Conservation (phyloP, 2,888 invertebrate species). For the Omphaloscelis lunosa region DNA sequence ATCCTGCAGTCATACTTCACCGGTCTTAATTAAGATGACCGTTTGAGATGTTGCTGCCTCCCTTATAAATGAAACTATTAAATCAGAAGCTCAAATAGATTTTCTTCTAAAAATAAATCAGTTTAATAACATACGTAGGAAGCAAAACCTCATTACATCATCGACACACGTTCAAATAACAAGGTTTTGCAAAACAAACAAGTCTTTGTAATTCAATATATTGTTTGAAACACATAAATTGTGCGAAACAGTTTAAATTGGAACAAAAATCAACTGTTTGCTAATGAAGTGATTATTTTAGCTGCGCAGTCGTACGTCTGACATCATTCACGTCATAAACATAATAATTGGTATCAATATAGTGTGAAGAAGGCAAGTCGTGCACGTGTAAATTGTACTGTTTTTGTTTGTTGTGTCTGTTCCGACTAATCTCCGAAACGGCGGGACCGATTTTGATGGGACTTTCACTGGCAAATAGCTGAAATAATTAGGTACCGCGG, state of each 20-base stretch:
- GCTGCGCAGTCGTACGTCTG: slow-evolving; percentile 41
- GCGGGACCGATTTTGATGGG: no score
- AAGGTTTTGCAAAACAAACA: slow-evolving; percentile 48
- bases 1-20: no score
- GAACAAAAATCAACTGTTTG: slow-evolving; percentile 51
- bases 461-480: no score
- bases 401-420: background rate
- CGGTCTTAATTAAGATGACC: no score
- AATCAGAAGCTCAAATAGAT: no score
- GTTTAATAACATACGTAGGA: slow-evolving; percentile 4
- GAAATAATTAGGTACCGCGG: no score
- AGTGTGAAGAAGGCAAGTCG: slow-evolving; percentile 41
- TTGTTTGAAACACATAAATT: slow-evolving; percentile 45
- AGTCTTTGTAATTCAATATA: slow-evolving; percentile 11
- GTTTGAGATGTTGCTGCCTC: no score
- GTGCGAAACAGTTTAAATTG: slow-evolving; percentile 26
- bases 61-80: no score
- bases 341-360: slow-evolving; percentile 46
- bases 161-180: slow-evolving; percentile 21
- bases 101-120: no score
- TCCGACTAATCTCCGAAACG: no score
- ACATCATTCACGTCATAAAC: slow-evolving; percentile 29
- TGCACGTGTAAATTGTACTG: slow-evolving; percentile 14
- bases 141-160: slow-evolving; percentile 18
- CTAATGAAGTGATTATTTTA: slow-evolving; percentile 47